Evolutionary conservation across 2,888 invertebrate species (phyloP), one percentile per base, ranked within the genome.

Genomic region (Cabera pusaria): DNA sequence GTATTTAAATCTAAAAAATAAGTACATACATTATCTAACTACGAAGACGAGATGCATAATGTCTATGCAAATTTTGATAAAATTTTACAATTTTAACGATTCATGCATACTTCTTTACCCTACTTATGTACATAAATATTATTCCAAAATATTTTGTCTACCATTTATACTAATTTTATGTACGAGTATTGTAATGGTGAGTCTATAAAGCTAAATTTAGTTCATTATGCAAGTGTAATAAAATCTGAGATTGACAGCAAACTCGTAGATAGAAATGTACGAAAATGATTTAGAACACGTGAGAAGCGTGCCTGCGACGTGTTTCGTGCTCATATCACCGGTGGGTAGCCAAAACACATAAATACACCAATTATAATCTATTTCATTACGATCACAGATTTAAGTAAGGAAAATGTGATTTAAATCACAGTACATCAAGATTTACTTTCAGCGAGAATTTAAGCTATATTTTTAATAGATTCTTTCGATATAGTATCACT

Each of bases 341-440:
- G 81, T 79, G 84, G 83, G 74, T 75, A 73, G 77, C 83, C 79
- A 72, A 76, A 72, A 71, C 58, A 66, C 56, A 64, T 59, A 64
- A 61, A 66, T 59, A 64, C 60, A 70, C 52, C 61, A 56, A 65
- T 57, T 56, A 70, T 75, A 71, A 74, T 67, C 66, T 77, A 81
- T 74, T 69, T 76, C 63, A 69, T 72, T 71, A 74, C 70, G 74
- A 86, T 86, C 86, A 87, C 86, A 87, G 87, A 79, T 76, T 80
- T 74, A 70, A 77, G 69, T 76, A 73, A 74, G 77, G 77, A 74
- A 78, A 80, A 65, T 71, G 80, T 84, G 77, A 84, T 69, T 54
- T 31, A 41, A 49, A 76, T 78, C 79, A 77, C 80, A 75, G 60
- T 68, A 72, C 54, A 59, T 21, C 16, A 27, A 64, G 56, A 62